Evolutionary conservation across 2,888 invertebrate species (phyloP), one percentile per base, ranked within the genome.

Genomic region (Chesias legatella): DNA sequence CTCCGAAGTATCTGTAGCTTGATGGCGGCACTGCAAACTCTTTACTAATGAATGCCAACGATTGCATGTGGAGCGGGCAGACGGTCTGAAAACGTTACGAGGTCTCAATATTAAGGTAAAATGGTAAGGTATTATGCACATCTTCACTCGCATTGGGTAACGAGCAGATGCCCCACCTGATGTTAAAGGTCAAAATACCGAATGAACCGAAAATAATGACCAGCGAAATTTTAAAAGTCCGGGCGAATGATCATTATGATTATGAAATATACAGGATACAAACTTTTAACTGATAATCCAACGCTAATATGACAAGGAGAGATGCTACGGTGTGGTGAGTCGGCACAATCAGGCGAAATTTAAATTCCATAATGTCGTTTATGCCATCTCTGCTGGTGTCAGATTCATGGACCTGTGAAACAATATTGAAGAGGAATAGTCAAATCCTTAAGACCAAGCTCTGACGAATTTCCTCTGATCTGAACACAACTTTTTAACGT

Each of bases 281-380:
- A 85, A 94, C 94, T 73, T 88, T 74, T 47, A 94, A 67, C 67
- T 89, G 89, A 52, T 91, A 92, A 65, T 92, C 90, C 54, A 93
- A 69, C 23, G 89, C 79, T 51, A 92, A 66, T 42, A 93, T 67
- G 28, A 93, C 60, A 42, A 90, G 78, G 3, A 93, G 59, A 6
- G 91, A 90, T 28, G 81, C 60, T n/a, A 94, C 76, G 37, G 82
- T 82, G 55, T 84, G 78, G 26, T 83, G 69, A 25, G 80, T 71
- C 39, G 83, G 76, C 29, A 92, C 67, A 51, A 90, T 90, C 27
- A 94, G 63, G 39, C 86, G 73, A 31, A 93, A 67, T 48, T 86
- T 83, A 46, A 94, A 85, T 40, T 90, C 68, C 26, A 94, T 66
- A 36, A 85, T 73, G 71, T 94, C 94, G 54, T 88, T 85, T 62